These are phyloP conservation scores for Patella pellucida DNA, from an alignment of 2,888 invertebrate genomes.

Conservation along the genomic window DNA sequence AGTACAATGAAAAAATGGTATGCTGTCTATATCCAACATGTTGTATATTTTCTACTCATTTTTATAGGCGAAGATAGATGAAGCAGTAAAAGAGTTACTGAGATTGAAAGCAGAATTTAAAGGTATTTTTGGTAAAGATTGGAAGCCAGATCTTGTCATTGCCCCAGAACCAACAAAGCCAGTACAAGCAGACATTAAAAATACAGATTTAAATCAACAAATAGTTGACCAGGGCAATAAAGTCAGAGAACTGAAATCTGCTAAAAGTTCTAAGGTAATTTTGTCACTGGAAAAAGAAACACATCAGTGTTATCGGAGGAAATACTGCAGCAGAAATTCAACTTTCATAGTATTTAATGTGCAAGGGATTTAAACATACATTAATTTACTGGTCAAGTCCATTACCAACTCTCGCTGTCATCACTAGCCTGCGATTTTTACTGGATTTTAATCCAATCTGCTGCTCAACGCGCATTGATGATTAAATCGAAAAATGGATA, in stretches of 20 bases:
- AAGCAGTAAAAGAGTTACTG: constrained; percentile 76
- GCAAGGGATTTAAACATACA: too few relatives aligned
- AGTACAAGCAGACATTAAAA: constrained; percentile 26
- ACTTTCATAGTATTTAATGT: too few relatives aligned
- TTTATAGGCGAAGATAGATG: constrained; percentile 69
- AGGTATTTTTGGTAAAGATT: constrained; percentile 78
- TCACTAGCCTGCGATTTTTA: too few relatives aligned
- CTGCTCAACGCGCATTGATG: too few relatives aligned
- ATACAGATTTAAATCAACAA: constrained; percentile 55
- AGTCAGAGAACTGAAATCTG: constrained; percentile 80
- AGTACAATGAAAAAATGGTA: too few relatives aligned
- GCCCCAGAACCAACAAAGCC: constrained; percentile 21
- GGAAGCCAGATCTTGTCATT: constrained; percentile 73
- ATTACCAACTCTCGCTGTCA: too few relatives aligned
- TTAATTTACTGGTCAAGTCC: too few relatives aligned
- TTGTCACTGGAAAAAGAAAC: background rate
- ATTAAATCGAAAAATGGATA: too few relatives aligned
- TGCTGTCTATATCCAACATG: too few relatives aligned
- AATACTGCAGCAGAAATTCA: background rate
- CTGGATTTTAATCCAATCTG: too few relatives aligned
- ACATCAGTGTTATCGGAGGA: background rate
- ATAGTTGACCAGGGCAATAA: constrained; percentile 79
- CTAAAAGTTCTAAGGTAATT: constrained; percentile 78
- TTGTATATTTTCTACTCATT: too few relatives aligned
- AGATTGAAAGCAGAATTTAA: constrained; percentile 84